Evolutionary conservation across 2,888 invertebrate genomes (phyloP).

Genomic region (Cordilura impudica): DNA sequence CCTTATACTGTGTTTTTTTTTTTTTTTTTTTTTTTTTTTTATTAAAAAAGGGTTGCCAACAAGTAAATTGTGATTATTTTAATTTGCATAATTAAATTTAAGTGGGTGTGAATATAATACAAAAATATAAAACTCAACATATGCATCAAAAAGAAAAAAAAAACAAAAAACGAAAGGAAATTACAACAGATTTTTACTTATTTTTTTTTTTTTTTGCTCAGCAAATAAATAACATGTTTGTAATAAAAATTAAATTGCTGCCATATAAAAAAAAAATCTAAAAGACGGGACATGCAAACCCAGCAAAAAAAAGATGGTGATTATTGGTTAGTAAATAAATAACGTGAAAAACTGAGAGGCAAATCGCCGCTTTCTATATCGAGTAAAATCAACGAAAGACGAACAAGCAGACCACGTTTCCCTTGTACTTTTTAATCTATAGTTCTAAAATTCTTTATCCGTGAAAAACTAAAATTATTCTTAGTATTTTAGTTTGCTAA

Average conservation of each 20-base stretch:
- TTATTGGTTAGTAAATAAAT: no score
- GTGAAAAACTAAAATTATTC: no score
- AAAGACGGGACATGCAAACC: background rate
- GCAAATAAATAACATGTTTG: slow-evolving; percentile 44
- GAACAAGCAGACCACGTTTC: no score
- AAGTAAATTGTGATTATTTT: slow-evolving; percentile 22
- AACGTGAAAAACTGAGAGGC: no score
- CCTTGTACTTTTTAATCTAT: no score
- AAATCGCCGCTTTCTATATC: no score
- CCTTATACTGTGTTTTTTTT: background rate
- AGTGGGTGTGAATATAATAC: slow-evolving; percentile 46
- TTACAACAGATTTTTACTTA: background rate
- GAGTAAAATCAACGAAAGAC: no score
- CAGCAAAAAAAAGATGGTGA: no score
- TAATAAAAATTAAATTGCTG: slow-evolving; percentile 20
- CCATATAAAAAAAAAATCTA: slow-evolving; percentile 1
- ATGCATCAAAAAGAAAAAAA: background rate
- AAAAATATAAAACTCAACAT: slow-evolving; percentile 21
- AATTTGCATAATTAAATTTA: slow-evolving; percentile 52
- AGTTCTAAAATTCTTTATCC: no score
- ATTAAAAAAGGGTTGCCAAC: slow-evolving; percentile 19
- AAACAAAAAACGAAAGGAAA: background rate
- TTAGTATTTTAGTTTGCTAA: no score
- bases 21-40: background rate
- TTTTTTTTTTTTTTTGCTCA: slow-evolving; percentile 8